Percentiles rank a stretch among this genome's conserved stretches.
Conservation (phyloP, 2,888 invertebrate species). For the Synergus japonicus region DNA sequence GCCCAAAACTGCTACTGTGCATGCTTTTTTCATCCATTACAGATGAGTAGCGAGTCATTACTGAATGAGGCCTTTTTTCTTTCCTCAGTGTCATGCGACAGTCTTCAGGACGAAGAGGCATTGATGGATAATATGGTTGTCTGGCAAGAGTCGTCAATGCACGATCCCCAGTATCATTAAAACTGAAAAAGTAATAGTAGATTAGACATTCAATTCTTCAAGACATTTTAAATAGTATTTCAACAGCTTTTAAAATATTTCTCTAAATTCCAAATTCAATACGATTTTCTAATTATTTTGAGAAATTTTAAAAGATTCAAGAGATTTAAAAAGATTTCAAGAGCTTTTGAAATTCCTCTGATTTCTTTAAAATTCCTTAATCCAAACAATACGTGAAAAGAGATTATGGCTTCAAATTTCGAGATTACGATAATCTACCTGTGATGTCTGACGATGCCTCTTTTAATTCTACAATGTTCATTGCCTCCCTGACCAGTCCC, state of each 20-base stretch:
- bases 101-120: constrained; percentile 73
- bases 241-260: too few species aligned
- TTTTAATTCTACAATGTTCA: constrained; percentile 74
- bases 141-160: constrained; percentile 73
- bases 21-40: constrained; percentile 69
- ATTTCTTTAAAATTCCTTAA: too few species aligned
- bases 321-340: too few species aligned
- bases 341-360: too few species aligned
- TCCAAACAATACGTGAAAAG: too few species aligned
- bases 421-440: constrained; percentile 61
- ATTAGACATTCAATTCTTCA: constrained; percentile 13
- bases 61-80: constrained; percentile 66
- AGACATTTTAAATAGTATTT: neutral
- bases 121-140: constrained; percentile 75
- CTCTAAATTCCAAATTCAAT: too few species aligned
- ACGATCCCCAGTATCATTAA: constrained; percentile 75
- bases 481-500: constrained; percentile 73
- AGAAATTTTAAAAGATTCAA: too few species aligned
- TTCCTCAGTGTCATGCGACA: constrained; percentile 71
- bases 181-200: constrained; percentile 59
- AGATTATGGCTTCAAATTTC: too few species aligned
- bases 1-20: constrained; percentile 58
- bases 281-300: too few species aligned
- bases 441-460: constrained; percentile 76
- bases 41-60: constrained; percentile 69